Evolutionary conservation across 2,113 vertebrate species (phyloP).

Genomic region (Oncorhynchus clarkii): DNA sequence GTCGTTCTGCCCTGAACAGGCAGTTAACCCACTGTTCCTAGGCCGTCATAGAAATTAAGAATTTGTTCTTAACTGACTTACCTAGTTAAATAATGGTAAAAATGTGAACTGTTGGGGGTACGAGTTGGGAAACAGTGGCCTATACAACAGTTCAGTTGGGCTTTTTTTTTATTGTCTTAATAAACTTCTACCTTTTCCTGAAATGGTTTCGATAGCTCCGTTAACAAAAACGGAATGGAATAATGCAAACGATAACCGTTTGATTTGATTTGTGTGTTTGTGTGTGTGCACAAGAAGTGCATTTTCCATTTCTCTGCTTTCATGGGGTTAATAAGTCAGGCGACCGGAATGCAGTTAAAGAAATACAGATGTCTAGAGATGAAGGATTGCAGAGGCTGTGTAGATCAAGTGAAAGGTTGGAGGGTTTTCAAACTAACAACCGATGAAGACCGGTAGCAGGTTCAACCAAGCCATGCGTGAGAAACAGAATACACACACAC

Average conservation of each 20-base stretch:
- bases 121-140: not conserved
- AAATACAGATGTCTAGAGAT: not conserved
- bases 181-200: not conserved
- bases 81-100: too few relatives aligned
- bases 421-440: not conserved
- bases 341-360: not conserved
- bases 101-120: too few relatives aligned
- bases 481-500: too few relatives aligned
- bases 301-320: not conserved
- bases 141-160: too few relatives aligned
- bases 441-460: not conserved
- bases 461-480: not conserved
- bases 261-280: too few relatives aligned
- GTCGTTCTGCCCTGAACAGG: too few relatives aligned
- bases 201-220: not conserved
- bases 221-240: not conserved
- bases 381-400: not conserved
- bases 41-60: too few relatives aligned
- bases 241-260: not conserved
- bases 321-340: not conserved
- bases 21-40: too few relatives aligned
- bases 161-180: not conserved
- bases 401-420: not conserved
- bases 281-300: not conserved
- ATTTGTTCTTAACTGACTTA: too few relatives aligned